Evolutionary conservation across 2,888 invertebrate species (phyloP).

Genomic region (Aporophyla nigra): DNA sequence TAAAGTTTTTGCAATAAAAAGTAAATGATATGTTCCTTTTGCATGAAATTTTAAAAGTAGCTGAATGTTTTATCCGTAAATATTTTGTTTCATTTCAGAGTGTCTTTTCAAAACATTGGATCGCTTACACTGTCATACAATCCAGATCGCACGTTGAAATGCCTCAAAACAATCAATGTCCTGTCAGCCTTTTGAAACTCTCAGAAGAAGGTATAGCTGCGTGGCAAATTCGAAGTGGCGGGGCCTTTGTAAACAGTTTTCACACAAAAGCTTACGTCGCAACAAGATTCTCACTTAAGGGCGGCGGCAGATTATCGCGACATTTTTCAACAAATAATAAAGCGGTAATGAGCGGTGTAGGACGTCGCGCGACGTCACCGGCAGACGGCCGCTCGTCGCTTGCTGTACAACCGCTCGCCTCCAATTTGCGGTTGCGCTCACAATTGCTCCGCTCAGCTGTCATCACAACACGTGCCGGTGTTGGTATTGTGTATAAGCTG

Average conservation of each 20-base stretch:
- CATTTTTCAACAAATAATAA: constrained; percentile 62
- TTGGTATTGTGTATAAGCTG: constrained; percentile 41
- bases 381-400: constrained; percentile 38
- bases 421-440: constrained; percentile 68
- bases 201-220: constrained; percentile 15
- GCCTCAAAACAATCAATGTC: constrained; percentile 34
- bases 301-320: constrained; percentile 42
- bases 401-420: constrained; percentile 53
- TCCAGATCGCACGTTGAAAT: constrained; percentile 1
- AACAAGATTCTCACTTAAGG: constrained; percentile 52
- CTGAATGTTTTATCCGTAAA: not conserved
- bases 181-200: constrained; percentile 31
- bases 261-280: constrained; percentile 50
- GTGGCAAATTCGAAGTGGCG: constrained; percentile 31
- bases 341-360: constrained; percentile 61
- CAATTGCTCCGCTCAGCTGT: constrained; percentile 64
- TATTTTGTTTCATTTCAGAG: not conserved
- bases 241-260: constrained; percentile 48
- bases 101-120: constrained; percentile 15
- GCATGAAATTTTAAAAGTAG: constrained; percentile 9
- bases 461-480: constrained; percentile 53
- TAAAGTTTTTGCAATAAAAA: constrained; percentile 26
- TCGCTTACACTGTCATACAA: too few species aligned
- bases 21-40: constrained; percentile 12
- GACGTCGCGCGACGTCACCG: constrained; percentile 48